Base-by-base conservation (phyloP, 2,888 invertebrate species). In the Dasypogon diadema region DNA sequence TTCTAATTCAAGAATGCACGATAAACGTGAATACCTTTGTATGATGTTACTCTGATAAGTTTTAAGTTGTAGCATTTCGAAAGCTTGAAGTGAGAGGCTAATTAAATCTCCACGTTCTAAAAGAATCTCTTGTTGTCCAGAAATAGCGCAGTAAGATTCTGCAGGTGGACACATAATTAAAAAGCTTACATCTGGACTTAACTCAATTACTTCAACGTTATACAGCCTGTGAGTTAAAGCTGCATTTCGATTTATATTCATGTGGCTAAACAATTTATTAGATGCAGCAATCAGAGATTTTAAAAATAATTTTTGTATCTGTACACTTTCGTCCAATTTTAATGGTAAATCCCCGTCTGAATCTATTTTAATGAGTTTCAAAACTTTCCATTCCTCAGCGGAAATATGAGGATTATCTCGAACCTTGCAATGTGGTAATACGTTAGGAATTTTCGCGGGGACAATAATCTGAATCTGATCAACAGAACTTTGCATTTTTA, bases 371-470 rank as follows among this genome's bases (percentile, higher is more conserved):
- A 88, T 87, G 21, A 89, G 90, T 82, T 92, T 93, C 12, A 98
- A 87, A 85, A 95, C 94, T 80, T 95, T 93, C 98, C 98, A 99
- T 86, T 99, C 99, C 84, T 98, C 98, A 24, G 94, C 94, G 12
- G 97, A 97, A 0, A 99, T 95, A 84, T 98, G 98, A 1, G 98
- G 94, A 87, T 98, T 98, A 80, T 97, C 95, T 77, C 99, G 88
- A 42, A 99, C 92, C 85, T 96, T 94, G 79, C 93, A 94, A 84
- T 97, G 95, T 0, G 99, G 99, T 79, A 99, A 90, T 80, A 98
- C 95, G 85, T 98, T 99, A 2, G 99, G 99, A 1, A 95, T 92
- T 82, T 95, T 93, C 73, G 94, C 91, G 0, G 97, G 96, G 22
- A 98, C 98, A 56, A 99, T 93, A 8, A 99, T 92, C 82, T 96